Base-by-base conservation (phyloP, 2,888 invertebrate species). In the Drosophila mayaguana region DNA sequence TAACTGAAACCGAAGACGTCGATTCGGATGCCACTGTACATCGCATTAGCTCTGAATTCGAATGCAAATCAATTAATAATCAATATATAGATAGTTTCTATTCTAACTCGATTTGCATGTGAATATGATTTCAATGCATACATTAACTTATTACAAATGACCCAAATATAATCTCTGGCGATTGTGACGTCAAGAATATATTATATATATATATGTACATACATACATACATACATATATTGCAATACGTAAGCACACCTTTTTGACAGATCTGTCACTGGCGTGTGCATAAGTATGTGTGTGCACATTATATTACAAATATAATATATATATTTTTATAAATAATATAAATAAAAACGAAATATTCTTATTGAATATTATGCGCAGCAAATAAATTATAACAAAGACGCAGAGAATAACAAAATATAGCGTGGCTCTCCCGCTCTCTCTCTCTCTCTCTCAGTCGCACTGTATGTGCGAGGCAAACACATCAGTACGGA, bases 371-470 rank as follows among this genome's bases (percentile, higher is more conserved):
- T 25, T 42, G 43, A 45, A 55, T 78, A 53, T 60, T 78, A 61
- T 82, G 71, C 80, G 64, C 67, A 65, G 77, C 83, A 75, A 75
- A 68, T 68, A 80, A 67, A 61, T 80, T 66, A 66, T 63, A 72
- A 75, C 67, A 82, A 71, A 63, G 75, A 14, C 63, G 18, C 36
- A 38, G 16, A 38, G 36, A 38, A 38, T 16, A 25, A 28, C 36
- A 50, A 50, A 45, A 57, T 45, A 18, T 22, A 38, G 38, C 55
- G 20, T 16, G 40, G 25, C 25, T 65, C 50, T 38, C 20, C 12
- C 51, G 7, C 34, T n/a, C 42, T 11, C 42, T 4, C 42, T 42
- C 45, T 5, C 20, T 22, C 20, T 18, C 22, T 9, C 22, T 14
- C 45, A 2, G 14, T 16, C 22, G 6, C 16, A 16, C 14, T 14